These are phyloP conservation scores for Mus pahari DNA, from an alignment of 2,113 vertebrate species.

Conservation along the genomic window DNA sequence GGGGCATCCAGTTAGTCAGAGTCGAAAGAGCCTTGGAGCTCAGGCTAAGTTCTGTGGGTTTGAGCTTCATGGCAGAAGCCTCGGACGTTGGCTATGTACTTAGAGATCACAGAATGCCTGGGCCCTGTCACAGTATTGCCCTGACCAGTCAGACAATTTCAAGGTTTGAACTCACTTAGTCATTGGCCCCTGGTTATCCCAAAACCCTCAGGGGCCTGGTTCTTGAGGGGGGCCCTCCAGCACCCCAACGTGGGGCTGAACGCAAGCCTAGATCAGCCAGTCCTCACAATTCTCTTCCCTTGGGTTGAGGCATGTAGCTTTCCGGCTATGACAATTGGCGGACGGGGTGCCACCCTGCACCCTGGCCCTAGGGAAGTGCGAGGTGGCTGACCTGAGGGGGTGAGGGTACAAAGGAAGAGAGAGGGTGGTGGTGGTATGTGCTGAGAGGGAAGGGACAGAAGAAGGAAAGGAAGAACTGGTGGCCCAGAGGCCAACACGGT, in stretches of 20 bases:
- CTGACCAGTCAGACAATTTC: neutral
- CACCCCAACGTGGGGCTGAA: neutral
- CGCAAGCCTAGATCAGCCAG: neutral
- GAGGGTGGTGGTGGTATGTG: slow-evolving; percentile 48
- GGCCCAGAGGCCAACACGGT: neutral
- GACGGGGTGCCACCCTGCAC: slow-evolving; percentile 79
- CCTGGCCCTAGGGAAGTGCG: slow-evolving; percentile 75
- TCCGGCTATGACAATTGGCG: slow-evolving; percentile 79
- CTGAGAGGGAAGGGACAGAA: neutral
- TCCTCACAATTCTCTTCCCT: slow-evolving; percentile 31
- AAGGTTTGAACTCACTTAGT: neutral
- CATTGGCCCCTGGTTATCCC: neutral
- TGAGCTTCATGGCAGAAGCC: neutral
- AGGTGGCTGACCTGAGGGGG: slow-evolving; percentile 72
- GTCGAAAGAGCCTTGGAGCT: neutral
- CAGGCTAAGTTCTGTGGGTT: neutral
- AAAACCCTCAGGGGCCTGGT: neutral
- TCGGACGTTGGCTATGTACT: fast-evolving
- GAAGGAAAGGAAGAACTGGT: neutral
- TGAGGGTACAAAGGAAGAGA: slow-evolving; percentile 69
- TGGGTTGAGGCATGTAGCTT: slow-evolving; percentile 59
- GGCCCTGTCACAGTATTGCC: neutral
- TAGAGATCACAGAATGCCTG: neutral
- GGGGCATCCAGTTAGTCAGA: neutral
- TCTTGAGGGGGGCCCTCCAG: neutral